Percentiles rank a stretch among this genome's conserved stretches.
phyloP scores from a whole-genome alignment of 2,797 vertebrate species.

The Oreochromis mossambicus region DNA sequence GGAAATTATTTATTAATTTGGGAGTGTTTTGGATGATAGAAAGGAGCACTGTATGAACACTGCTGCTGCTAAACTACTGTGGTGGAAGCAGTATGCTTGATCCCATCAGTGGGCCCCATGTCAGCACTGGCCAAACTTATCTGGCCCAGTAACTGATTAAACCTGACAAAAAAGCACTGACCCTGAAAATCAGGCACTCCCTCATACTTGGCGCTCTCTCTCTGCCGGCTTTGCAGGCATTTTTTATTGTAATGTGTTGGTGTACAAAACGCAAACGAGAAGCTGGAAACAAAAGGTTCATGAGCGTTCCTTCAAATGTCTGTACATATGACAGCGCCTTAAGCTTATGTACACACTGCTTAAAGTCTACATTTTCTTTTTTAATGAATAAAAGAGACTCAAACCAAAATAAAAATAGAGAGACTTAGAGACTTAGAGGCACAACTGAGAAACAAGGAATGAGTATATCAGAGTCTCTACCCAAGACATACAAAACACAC shows the following conservation, averaged over 20 bases:
- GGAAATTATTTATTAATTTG: not conserved
- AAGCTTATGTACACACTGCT: not conserved
- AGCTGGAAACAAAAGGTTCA: not conserved
- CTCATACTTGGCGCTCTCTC: not conserved
- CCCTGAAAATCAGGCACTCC: constrained; percentile 48
- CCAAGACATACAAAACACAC: not conserved
- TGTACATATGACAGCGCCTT: too few species aligned
- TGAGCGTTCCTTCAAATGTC: not conserved
- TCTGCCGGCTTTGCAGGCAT: not conserved
- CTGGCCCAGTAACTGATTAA: constrained; percentile 22
- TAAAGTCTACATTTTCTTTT: not conserved
- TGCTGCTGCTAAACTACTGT: not conserved
- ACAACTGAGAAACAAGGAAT: not conserved
- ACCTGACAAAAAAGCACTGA: constrained; percentile 42
- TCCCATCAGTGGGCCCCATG: constrained; percentile 10
- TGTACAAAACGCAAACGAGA: not conserved
- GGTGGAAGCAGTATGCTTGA: not conserved
- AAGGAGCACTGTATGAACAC: not conserved
- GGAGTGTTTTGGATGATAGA: not conserved
- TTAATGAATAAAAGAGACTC: not conserved
- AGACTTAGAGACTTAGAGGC: not conserved
- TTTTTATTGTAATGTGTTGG: not conserved
- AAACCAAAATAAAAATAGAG: not conserved
- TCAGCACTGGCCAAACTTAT: not conserved
- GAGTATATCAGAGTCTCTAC: not conserved